Evolutionary conservation across 2,113 vertebrate genomes (phyloP).

Genomic region (Chionodraco myersi): DNA sequence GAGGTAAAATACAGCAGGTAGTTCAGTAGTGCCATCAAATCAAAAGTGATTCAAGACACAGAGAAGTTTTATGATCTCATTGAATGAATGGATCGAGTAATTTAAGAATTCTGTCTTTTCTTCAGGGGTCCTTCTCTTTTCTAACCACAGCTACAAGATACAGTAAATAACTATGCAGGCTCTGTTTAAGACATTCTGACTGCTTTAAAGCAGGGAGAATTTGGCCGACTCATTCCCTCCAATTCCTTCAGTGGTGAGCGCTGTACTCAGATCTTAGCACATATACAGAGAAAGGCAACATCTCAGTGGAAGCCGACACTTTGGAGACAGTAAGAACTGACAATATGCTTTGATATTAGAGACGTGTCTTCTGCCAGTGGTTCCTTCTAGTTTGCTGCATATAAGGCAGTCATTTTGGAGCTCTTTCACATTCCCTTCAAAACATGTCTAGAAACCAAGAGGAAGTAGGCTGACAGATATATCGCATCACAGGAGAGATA

Average conservation of each 20-base stretch:
- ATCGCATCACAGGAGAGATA: conserved; percentile 21
- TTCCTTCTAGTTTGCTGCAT: not conserved
- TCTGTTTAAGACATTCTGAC: conserved; percentile 4
- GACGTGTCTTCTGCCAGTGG: conserved; percentile 21
- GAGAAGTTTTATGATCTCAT: not conserved
- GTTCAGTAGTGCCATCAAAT: not conserved
- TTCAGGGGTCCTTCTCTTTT: not conserved
- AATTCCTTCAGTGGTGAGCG: conserved; percentile 22
- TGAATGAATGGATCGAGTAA: not conserved
- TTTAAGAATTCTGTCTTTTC: not conserved
- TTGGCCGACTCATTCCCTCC: conserved; percentile 22
- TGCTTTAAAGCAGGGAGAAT: conserved; percentile 5
- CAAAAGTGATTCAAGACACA: not conserved
- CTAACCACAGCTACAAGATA: not conserved
- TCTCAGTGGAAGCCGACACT: conserved; percentile 36
- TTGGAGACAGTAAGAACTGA: conserved; percentile 4
- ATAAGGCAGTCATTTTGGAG: conserved; percentile 19
- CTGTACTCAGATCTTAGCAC: conserved; percentile 46
- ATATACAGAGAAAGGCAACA: conserved; percentile 42
- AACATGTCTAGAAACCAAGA: conserved; percentile 26
- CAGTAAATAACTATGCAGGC: conserved; percentile 9
- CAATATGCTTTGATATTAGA: conserved; percentile 36
- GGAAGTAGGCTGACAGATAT: conserved; percentile 44
- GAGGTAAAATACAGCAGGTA: not conserved
- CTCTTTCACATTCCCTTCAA: conserved; percentile 9